Conservation (phyloP, 2,113 vertebrate species). For the Urocolius indicus region DNA sequence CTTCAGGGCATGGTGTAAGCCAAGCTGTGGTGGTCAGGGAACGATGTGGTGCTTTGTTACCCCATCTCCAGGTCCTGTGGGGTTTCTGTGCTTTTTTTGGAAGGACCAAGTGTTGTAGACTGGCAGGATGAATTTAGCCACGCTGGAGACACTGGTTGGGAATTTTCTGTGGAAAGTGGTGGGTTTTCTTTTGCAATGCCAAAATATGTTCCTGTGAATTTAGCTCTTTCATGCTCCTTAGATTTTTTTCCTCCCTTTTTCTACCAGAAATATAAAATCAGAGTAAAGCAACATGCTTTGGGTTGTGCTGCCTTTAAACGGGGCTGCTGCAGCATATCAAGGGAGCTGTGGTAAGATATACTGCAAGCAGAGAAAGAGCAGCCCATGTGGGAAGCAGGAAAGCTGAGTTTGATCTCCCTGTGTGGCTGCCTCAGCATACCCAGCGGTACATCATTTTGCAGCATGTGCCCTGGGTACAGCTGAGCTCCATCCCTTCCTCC, state of each 20-base stretch:
- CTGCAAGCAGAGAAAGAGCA: neutral
- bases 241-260: neutral
- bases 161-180: neutral
- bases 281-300: neutral
- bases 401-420: neutral
- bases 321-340: neutral
- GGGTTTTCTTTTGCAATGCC: neutral
- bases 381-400: neutral
- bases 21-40: neutral
- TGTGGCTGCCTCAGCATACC: neutral
- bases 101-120: neutral
- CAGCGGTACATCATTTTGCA: neutral
- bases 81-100: neutral
- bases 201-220: neutral
- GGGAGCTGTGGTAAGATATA: neutral
- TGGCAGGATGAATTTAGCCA: neutral
- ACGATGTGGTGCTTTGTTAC: neutral
- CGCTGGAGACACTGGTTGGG: neutral
- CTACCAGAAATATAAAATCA: neutral
- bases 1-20: neutral
- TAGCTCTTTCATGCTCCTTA: neutral
- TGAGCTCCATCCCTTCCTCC: neutral
- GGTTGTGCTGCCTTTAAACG: neutral
- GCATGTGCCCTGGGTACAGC: neutral
- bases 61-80: neutral